Evolutionary conservation across 2,797 vertebrate species (phyloP).

Genomic region (Balearica regulorum): DNA sequence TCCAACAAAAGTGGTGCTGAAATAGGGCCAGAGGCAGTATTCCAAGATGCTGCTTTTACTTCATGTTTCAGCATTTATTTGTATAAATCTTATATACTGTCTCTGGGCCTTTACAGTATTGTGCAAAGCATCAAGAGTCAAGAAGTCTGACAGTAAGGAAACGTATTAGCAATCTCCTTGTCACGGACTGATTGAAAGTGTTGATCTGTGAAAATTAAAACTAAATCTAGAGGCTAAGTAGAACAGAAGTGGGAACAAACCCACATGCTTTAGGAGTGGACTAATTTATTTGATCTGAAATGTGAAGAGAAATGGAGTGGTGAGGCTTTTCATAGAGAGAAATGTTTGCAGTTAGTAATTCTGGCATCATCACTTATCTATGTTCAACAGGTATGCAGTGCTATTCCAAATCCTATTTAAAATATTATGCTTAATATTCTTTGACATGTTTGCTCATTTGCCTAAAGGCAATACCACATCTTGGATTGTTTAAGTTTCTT

Average conservation of each 20-base stretch:
- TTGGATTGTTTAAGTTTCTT: conserved; percentile 32
- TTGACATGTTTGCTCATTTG: conserved; percentile 38
- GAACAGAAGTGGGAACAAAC: not conserved
- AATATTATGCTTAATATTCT: not conserved
- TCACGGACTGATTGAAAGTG: not conserved
- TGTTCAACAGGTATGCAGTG: not conserved
- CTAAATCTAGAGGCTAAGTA: not conserved
- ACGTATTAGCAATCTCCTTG: not conserved
- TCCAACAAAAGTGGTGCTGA: not conserved
- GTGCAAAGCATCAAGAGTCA: not conserved
- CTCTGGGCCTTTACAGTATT: not conserved
- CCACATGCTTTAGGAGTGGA: not conserved
- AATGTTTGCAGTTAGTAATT: not conserved
- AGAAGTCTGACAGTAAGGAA: not conserved
- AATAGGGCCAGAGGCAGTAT: not conserved
- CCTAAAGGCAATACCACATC: not conserved
- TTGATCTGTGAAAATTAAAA: not conserved
- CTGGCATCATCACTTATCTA: not conserved
- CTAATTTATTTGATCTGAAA: not conserved
- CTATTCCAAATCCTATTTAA: not conserved
- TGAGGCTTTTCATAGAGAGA: not conserved
- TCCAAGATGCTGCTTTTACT: conserved; percentile 1
- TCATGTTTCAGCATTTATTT: conserved; percentile 16
- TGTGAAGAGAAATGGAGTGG: not conserved
- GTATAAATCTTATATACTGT: not conserved